phyloP scores from a whole-genome alignment of 2,113 vertebrate genomes.

The Stegastes partitus region DNA sequence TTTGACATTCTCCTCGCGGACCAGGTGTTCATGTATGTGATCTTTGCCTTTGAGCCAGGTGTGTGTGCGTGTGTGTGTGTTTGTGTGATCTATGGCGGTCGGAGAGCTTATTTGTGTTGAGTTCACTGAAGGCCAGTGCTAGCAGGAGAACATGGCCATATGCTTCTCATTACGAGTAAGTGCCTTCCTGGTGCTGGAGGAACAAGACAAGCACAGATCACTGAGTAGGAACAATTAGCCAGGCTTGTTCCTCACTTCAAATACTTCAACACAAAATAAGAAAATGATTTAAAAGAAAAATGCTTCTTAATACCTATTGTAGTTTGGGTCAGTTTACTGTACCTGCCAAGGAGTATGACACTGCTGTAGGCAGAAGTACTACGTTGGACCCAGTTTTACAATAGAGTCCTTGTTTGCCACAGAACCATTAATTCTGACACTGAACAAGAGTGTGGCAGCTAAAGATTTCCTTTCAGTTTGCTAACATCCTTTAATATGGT shows the following conservation, averaged over 20 bases:
- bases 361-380: too few species aligned
- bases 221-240: slow-evolving; percentile 27
- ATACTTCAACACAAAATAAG: background rate
- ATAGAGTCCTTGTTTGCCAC: background rate
- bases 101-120: slow-evolving; percentile 77
- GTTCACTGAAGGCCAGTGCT: slow-evolving; percentile 73
- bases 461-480: too few species aligned
- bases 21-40: slow-evolving; percentile 76
- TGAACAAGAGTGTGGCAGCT: too few species aligned
- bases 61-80: slow-evolving; percentile 23
- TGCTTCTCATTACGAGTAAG: slow-evolving; percentile 78
- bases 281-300: slow-evolving; percentile 4
- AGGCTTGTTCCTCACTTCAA: slow-evolving; percentile 9
- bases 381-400: too few species aligned
- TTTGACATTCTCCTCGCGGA: slow-evolving; percentile 52
- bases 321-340: too few species aligned
- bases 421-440: background rate
- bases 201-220: slow-evolving; percentile 52
- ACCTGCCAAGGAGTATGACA: too few species aligned
- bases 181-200: slow-evolving; percentile 53
- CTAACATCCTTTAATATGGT: too few species aligned
- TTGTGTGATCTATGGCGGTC: slow-evolving; percentile 67
- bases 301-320: too few species aligned
- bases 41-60: slow-evolving; percentile 64
- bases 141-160: slow-evolving; percentile 68